A percentile compares a stretch with the other conserved stretches of the same genome.
phyloP scores from a whole-genome alignment of 2,113 vertebrate genomes.

The Nycticryphes semicollaris region DNA sequence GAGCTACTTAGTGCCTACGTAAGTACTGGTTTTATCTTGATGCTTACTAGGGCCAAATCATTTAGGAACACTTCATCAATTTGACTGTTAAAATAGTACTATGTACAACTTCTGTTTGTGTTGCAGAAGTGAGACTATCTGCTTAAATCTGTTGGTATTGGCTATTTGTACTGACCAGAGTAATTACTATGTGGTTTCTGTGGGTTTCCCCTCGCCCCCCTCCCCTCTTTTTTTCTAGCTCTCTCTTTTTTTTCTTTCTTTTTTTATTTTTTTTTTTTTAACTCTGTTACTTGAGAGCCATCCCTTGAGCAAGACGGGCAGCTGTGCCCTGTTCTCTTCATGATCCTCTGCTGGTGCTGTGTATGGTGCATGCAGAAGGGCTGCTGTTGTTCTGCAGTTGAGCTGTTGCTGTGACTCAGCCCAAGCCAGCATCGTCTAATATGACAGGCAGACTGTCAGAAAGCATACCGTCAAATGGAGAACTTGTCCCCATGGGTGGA shows the following conservation, averaged over 20 bases:
- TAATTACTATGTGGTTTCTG: fast-evolving
- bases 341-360: neutral
- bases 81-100: neutral
- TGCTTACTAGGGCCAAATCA: neutral
- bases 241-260: neutral
- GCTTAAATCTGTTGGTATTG: neutral
- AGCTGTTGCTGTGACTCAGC: slow-evolving; percentile 28
- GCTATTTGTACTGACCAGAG: neutral
- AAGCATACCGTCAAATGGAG: slow-evolving; percentile 8
- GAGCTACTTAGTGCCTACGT: neutral
- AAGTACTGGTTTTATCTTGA: neutral
- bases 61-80: neutral
- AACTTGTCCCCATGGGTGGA: neutral
- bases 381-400: neutral
- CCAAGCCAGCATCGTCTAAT: neutral
- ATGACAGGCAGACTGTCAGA: slow-evolving; percentile 37
- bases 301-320: neutral
- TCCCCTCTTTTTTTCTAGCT: neutral
- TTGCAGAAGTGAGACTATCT: neutral
- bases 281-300: neutral
- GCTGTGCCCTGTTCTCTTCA: neutral
- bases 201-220: fast-evolving
- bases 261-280: neutral
- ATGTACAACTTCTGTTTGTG: neutral
- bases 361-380: neutral